Percentiles rank a stretch among this genome's conserved stretches.
These are phyloP conservation scores for Teinopalpus imperialis DNA, from an alignment of 2,888 invertebrate species.

Conservation along the genomic window DNA sequence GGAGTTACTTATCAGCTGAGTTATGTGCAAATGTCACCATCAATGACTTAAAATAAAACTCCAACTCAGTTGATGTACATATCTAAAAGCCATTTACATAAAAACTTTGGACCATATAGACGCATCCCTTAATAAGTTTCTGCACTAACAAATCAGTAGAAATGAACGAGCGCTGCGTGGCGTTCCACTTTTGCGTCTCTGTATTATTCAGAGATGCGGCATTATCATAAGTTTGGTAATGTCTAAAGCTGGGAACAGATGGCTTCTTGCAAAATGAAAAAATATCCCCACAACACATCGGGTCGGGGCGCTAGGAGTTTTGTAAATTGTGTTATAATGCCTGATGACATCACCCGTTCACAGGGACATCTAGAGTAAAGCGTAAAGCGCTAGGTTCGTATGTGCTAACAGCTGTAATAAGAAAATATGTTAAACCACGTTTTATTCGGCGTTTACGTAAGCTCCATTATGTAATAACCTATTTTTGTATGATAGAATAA, in stretches of 20 bases:
- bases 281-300: neutral
- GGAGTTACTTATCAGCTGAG: too few relatives aligned
- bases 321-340: slow-evolving; percentile 16
- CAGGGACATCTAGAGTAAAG: neutral
- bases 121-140: neutral
- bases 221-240: slow-evolving; percentile 26
- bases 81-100: too few relatives aligned
- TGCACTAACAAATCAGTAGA: slow-evolving; percentile 20
- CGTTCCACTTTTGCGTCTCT: slow-evolving; percentile 20
- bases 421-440: neutral
- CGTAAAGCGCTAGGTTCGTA: neutral
- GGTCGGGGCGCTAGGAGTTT: neutral
- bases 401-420: neutral
- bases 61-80: too few relatives aligned
- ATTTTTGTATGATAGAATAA: too few relatives aligned
- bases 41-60: too few relatives aligned
- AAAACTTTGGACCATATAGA: too few relatives aligned
- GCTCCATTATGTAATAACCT: too few relatives aligned
- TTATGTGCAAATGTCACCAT: too few relatives aligned
- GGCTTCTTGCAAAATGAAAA: slow-evolving; percentile 15
- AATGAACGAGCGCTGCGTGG: slow-evolving; percentile 9
- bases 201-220: slow-evolving; percentile 27
- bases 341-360: neutral
- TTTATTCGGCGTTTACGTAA: too few relatives aligned
- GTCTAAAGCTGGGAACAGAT: slow-evolving; percentile 24